Conservation (phyloP, 2,113 vertebrate species). For the Sphyrna mokarran region DNA sequence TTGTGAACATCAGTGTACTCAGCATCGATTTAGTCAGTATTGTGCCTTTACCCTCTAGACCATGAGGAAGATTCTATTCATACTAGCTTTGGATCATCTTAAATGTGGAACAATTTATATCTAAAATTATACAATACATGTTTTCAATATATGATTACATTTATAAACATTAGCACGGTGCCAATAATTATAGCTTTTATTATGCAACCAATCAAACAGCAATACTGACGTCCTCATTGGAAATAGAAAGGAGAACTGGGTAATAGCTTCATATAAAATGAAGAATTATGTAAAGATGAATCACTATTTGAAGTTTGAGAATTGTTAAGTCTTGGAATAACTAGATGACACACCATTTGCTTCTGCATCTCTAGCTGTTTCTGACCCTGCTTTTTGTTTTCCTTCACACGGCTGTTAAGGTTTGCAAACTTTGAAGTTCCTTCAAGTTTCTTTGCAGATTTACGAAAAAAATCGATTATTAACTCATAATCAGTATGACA, state of each 20-base stretch:
- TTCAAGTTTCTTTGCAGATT: conserved; percentile 73
- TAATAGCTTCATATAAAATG: background rate
- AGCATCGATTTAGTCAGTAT: too few relatives aligned
- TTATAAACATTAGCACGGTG: background rate
- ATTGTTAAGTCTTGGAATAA: background rate
- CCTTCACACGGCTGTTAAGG: conserved; percentile 81
- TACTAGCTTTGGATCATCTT: background rate
- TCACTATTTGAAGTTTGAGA: background rate
- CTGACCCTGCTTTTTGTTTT: conserved; percentile 87
- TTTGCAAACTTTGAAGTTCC: conserved; percentile 93
- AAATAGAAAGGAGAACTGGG: background rate
- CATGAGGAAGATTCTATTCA: too few relatives aligned
- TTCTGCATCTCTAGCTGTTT: conserved; percentile 82
- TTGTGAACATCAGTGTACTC: too few relatives aligned
- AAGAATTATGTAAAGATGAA: background rate
- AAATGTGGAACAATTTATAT: background rate
- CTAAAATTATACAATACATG: background rate
- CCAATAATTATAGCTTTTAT: background rate
- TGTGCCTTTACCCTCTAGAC: too few relatives aligned
- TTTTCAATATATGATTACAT: background rate
- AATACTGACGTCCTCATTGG: background rate
- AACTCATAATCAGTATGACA: background rate
- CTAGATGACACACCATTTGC: conserved; percentile 66
- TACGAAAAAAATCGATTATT: conserved; percentile 30
- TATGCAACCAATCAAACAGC: background rate